A percentile compares a stretch with the other conserved stretches of the same genome.
These are phyloP conservation scores for Meloidogyne chitwoodi DNA, from an alignment of 1,140 invertebrate species.

Conservation along the genomic window DNA sequence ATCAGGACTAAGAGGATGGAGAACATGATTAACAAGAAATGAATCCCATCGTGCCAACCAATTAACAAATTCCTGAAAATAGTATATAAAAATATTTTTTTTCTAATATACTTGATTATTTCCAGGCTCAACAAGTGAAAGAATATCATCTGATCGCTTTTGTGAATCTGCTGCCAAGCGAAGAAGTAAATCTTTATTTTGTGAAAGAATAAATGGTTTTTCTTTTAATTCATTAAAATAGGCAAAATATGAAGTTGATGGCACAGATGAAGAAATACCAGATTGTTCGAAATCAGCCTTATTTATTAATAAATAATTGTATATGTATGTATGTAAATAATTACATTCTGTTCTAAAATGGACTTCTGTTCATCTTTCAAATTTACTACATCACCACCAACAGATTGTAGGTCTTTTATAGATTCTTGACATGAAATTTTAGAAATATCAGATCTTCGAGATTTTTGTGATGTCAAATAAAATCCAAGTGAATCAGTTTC, in stretches of 20 bases:
- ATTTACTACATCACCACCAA: not conserved
- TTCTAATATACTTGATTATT: slow-evolving; percentile 2
- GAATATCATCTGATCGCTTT: slow-evolving; percentile 38
- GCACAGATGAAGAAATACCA: not conserved
- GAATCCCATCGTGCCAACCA: slow-evolving; percentile 40
- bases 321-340: no score
- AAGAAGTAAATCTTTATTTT: slow-evolving; percentile 23
- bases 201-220: not conserved
- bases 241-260: not conserved
- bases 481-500: slow-evolving; percentile 37
- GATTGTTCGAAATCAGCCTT: not conserved
- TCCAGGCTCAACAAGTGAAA: slow-evolving; percentile 17
- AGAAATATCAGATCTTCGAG: slow-evolving; percentile 3
- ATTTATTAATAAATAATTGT: not conserved
- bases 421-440: not conserved
- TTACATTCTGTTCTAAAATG: not conserved
- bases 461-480: slow-evolving; percentile 28
- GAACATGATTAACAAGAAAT: slow-evolving; percentile 42
- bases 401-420: not conserved
- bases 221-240: not conserved
- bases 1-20: slow-evolving; percentile 16
- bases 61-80: slow-evolving; percentile 30
- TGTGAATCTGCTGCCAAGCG: slow-evolving; percentile 34
- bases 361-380: not conserved
- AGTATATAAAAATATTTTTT: not conserved